phyloP scores from a whole-genome alignment of 2,113 vertebrate genomes.

The Corythaixoides concolor region DNA sequence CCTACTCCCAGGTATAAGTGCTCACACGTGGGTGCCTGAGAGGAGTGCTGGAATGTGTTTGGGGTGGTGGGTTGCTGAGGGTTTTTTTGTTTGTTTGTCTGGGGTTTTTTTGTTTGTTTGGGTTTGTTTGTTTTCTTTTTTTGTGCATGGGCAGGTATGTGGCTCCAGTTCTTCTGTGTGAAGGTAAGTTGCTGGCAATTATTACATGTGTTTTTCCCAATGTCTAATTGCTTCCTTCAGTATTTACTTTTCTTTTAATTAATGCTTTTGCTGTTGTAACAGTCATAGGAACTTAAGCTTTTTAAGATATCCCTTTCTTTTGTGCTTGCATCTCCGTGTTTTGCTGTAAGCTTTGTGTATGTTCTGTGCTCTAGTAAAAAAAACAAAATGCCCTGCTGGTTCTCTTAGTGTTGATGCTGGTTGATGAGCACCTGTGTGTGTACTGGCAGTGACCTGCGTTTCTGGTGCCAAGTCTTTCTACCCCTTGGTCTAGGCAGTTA shows the following conservation, averaged over 20 bases:
- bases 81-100: no score
- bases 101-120: no score
- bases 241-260: background rate
- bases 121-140: background rate
- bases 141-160: fast-evolving
- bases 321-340: background rate
- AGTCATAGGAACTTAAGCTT: background rate
- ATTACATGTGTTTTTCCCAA: background rate
- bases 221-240: background rate
- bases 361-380: background rate
- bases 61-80: background rate
- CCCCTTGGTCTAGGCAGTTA: background rate
- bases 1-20: background rate
- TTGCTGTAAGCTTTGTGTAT: background rate
- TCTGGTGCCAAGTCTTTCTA: background rate
- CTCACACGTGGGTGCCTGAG: fast-evolving
- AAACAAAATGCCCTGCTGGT: background rate
- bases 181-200: background rate
- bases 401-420: background rate
- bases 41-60: background rate
- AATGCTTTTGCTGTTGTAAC: background rate
- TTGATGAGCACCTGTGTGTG: background rate
- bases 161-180: background rate
- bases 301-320: background rate
- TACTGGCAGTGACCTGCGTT: background rate